Evolutionary conservation across 2,113 vertebrate species (phyloP).

Genomic region (Pipra filicauda): DNA sequence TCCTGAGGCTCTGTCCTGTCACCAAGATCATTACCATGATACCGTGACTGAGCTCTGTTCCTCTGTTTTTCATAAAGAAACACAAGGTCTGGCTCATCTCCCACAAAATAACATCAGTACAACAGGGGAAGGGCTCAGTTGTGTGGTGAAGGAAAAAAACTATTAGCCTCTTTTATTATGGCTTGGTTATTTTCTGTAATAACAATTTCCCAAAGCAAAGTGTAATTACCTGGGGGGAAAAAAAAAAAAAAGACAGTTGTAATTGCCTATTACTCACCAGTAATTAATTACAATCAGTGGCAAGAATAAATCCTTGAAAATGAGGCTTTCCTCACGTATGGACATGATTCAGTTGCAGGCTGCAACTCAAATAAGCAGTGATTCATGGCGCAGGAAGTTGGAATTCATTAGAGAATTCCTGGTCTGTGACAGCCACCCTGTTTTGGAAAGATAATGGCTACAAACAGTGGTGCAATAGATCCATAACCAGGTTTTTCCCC

Average conservation of each 20-base stretch:
- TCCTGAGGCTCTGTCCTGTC: background rate
- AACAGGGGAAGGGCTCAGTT: background rate
- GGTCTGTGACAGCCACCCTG: background rate
- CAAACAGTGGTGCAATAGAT: background rate
- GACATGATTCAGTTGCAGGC: background rate
- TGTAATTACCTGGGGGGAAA: background rate
- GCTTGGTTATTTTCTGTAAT: background rate
- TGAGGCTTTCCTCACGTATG: background rate
- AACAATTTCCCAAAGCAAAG: background rate
- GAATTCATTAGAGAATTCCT: background rate
- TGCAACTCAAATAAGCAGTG: background rate
- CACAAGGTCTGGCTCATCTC: background rate
- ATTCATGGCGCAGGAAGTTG: background rate
- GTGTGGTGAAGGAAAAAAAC: background rate
- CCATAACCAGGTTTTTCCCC: slow-evolving; percentile 16
- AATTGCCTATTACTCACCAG: background rate
- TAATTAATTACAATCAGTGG: background rate
- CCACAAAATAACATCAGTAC: background rate
- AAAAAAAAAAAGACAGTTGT: background rate
- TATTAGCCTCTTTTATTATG: background rate
- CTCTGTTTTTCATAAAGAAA: background rate
- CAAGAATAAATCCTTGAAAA: background rate
- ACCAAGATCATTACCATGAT: background rate
- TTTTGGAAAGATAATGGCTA: background rate
- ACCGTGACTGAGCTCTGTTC: background rate